Percentiles rank a stretch among this genome's conserved stretches.
Evolutionary conservation across 2,113 vertebrate genomes (phyloP).

Genomic region (Myotis davidii): DNA sequence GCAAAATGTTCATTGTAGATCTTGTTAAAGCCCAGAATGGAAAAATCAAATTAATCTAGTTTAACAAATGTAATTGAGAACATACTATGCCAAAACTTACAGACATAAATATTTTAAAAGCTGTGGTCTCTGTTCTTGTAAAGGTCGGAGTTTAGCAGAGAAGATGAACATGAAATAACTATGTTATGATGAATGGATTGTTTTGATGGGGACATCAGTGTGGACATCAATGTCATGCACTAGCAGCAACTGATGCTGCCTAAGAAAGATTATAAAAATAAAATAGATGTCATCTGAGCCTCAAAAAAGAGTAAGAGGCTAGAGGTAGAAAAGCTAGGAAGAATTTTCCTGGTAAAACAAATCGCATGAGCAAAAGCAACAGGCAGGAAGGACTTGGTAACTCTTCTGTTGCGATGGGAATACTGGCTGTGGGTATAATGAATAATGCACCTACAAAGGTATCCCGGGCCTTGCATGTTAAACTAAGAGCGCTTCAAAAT

Average conservation of each 20-base stretch:
- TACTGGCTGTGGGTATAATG: background rate
- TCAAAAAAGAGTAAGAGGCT: background rate
- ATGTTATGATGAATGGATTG: background rate
- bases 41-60: background rate
- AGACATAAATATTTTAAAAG: background rate
- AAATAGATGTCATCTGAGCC: background rate
- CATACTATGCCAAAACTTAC: background rate
- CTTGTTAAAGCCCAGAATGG: background rate
- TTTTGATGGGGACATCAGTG: background rate
- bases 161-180: background rate
- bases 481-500: background rate
- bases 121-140: background rate
- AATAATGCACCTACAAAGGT: background rate
- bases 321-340: background rate
- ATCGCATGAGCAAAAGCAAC: background rate
- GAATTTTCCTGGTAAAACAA: background rate
- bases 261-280: background rate
- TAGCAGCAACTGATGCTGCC: background rate
- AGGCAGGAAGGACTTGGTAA: background rate
- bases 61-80: background rate
- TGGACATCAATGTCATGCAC: background rate
- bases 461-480: background rate
- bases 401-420: background rate
- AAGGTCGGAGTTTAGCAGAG: background rate
- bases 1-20: background rate